Evolutionary conservation across 2,113 vertebrate species (phyloP), one percentile per base, ranked within the genome.

Genomic region (Atherinomorus stipes): DNA sequence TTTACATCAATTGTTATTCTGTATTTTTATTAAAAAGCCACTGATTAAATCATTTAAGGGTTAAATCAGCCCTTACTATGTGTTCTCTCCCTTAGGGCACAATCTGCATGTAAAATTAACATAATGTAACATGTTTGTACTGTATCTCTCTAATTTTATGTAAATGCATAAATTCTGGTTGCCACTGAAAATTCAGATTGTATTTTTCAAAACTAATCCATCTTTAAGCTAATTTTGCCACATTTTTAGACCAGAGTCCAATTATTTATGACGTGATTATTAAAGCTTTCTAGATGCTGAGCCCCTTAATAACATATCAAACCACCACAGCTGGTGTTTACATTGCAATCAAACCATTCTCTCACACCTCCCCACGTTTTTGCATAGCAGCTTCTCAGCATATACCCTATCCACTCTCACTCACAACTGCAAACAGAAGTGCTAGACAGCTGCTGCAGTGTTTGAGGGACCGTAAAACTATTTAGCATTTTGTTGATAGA

Each of bases 271-370:
- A 40, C 11, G 10, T 40, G 50, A 31, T 25, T 42, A 73, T 16
- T 21, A 22, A 57, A 49, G 45, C 16, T 4, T 68, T 42, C 64
- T 21, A 69, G 15, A 54, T 40, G 57, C 34, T 50, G 23, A 12
- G 3, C 28, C 66, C 56, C n/a, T 49, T 26, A 40, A 40, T 28
- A 64, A 47, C 50, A 34, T 45, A 67, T 56, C 53, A 67, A 64
- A 52, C 53, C 62, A 54, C 42, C 59, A 59, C 75, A 87, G 78
- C 74, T 72, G 59, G 64, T 79, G 63, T 76, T 80, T 83, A 49
- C 74, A 62, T 71, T 34, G 50, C 61, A 64, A 45, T 60, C 58
- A 52, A 21, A 51, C 64, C 65, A 69, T 80, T 60, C 52, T 62
- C 58, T 74, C 44, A 50, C 53, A 76, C 61, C 68, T 71, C 58